These are phyloP conservation scores for Scopus umbretta DNA, from an alignment of 2,113 vertebrate genomes.

Conservation along the genomic window DNA sequence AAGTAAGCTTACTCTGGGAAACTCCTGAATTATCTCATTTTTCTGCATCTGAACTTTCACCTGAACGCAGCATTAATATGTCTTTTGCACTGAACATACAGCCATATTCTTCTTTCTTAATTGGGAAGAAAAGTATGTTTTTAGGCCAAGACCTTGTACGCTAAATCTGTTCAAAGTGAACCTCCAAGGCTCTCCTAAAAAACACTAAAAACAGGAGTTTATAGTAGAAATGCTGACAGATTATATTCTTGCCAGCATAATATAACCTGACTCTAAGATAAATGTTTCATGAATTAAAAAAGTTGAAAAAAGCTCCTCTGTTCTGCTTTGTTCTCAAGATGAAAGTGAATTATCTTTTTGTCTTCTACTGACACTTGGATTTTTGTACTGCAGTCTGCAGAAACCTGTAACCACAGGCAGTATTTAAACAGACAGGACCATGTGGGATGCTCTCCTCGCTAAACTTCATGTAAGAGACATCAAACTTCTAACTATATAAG, in stretches of 20 bases:
- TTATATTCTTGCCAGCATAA: conserved; percentile 65
- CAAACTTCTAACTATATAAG: conserved; percentile 15
- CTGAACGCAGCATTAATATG: not conserved
- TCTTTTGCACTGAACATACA: not conserved
- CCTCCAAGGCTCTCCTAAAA: conserved; percentile 60
- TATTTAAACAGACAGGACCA: conserved; percentile 33
- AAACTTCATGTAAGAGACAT: conserved; percentile 21
- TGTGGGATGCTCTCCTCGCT: conserved; percentile 34
- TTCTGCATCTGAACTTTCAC: conserved; percentile 9
- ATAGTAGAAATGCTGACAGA: conserved; percentile 68
- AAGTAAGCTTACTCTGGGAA: not conserved
- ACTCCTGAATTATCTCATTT: not conserved
- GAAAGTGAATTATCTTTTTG: conserved; percentile 74
- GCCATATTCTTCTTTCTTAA: conserved; percentile 53
- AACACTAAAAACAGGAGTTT: conserved; percentile 44
- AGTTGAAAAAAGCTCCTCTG: conserved; percentile 64
- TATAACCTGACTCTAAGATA: conserved; percentile 70
- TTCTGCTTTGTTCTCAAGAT: conserved; percentile 74
- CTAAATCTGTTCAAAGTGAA: conserved; percentile 66
- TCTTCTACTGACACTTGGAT: conserved; percentile 59
- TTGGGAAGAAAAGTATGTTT: conserved; percentile 47
- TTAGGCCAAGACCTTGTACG: conserved; percentile 49
- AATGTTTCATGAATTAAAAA: conserved; percentile 79
- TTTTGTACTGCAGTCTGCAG: conserved; percentile 63
- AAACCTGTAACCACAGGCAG: conserved; percentile 61